These are phyloP conservation scores for Gorsachius goisagi DNA, from an alignment of 2,113 vertebrate species.

Conservation along the genomic window DNA sequence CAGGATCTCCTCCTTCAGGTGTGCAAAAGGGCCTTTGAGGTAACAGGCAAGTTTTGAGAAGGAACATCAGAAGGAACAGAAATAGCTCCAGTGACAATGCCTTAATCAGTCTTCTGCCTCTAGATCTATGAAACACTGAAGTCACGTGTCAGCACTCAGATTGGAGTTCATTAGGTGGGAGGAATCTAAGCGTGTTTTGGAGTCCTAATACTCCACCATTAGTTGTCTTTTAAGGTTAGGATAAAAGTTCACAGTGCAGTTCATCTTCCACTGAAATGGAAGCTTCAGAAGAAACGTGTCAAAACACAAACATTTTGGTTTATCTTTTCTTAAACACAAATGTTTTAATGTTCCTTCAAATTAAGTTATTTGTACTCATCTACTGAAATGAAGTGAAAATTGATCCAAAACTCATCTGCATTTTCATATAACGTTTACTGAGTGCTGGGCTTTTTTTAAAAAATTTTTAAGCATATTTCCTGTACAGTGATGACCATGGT, in stretches of 20 bases:
- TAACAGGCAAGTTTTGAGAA: not conserved
- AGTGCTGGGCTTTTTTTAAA: not conserved
- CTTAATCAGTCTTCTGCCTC: not conserved
- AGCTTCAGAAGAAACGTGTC: not conserved
- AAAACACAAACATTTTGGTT: not conserved
- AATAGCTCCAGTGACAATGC: not conserved
- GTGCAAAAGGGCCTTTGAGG: not conserved
- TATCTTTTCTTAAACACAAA: not conserved
- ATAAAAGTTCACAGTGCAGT: not conserved
- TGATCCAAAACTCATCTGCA: not conserved
- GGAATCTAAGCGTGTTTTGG: not conserved
- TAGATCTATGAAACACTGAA: not conserved
- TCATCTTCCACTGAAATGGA: not conserved
- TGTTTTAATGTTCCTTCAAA: not conserved
- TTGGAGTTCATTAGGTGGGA: not conserved
- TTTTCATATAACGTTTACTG: not conserved
- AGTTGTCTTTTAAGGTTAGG: not conserved
- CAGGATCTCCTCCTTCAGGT: not conserved
- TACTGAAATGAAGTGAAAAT: not conserved
- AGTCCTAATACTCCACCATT: accelerated
- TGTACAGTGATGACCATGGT: too few species aligned
- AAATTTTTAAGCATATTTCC: not conserved
- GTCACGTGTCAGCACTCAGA: not conserved
- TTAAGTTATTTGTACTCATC: not conserved
- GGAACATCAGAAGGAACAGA: not conserved